Evolutionary conservation across 1,140 invertebrate species (phyloP), one percentile per base, ranked within the genome.

Genomic region (Drosophila takahashii): DNA sequence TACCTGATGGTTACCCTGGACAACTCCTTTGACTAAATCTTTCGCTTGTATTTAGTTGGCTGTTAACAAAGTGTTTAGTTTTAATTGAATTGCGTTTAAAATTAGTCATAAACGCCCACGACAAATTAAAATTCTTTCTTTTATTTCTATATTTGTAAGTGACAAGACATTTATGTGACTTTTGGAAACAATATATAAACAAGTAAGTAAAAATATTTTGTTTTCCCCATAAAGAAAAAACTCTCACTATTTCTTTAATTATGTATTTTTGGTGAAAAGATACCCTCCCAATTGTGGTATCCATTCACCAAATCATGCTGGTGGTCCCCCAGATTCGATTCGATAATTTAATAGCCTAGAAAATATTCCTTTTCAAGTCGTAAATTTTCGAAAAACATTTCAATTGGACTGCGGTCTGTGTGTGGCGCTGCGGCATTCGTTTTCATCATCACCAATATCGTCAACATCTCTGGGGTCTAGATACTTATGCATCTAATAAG

Each of bases 371-470:
- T 79, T 62, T 45, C 32, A 13, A 42, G 57, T 83, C 79, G 67
- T 87, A 89, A 87, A 87, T 85, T 73, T 66, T 22, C 26, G 1
- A 70, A 70, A 52, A 59, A 77, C 59, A 79, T 79, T 87, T 87
- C 79, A 80, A 87, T 87, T 87, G 83, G 76, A 37, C 66, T 76
- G 75, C 54, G 69, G 60, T 62, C 60, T 61, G 56, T 51, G 41
- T 69, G 50, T 66, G 64, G 59, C 60, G 4, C 36, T 79, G 62
- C 62, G 61, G 72, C 67, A 60, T 67, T 84, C 42, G 81, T 84
- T 77, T 79, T 85, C 80, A 83, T 83, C 57, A 81, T 80, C 73
- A 74, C 69, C 70, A 61, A 81, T 78, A 75, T 78, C 77, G 78
- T 70, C 81, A 85, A 57, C 56, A 67, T 71, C 61, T 62, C 15